Percentiles rank a stretch among this genome's conserved stretches.
Conservation (phyloP, 2,797 vertebrate species). For the Hipposideros larvatus region DNA sequence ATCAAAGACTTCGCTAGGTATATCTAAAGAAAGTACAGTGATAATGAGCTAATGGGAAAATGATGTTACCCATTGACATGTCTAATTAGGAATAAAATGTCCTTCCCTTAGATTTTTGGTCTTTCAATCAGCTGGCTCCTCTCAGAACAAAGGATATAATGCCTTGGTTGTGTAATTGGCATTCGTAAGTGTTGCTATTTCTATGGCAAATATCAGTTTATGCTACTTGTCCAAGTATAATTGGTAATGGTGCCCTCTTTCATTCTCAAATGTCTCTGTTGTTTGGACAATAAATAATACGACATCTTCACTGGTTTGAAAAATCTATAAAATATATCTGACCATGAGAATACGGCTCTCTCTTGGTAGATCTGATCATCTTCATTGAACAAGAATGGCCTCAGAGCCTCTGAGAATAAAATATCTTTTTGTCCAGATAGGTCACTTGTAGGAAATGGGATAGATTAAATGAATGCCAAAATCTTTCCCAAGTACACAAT, state of each 20-base stretch:
- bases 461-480: not conserved
- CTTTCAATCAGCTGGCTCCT: not conserved
- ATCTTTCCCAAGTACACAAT: not conserved
- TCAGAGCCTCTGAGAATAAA: not conserved
- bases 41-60: not conserved
- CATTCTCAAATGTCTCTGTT: not conserved
- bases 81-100: not conserved
- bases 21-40: not conserved
- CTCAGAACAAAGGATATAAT: not conserved
- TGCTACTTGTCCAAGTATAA: not conserved
- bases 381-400: not conserved
- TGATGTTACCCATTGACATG: not conserved
- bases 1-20: not conserved
- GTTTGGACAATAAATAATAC: not conserved
- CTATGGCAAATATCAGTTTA: not conserved
- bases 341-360: not conserved
- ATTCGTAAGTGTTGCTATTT: not conserved
- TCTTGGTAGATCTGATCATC: not conserved
- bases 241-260: not conserved
- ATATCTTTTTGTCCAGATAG: not conserved
- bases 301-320: not conserved
- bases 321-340: slow-evolving; percentile 17
- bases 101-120: not conserved
- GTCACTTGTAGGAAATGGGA: not conserved
- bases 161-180: not conserved